Conservation (phyloP, 2,888 invertebrate species). For the Drosophila paucipuncta region DNA sequence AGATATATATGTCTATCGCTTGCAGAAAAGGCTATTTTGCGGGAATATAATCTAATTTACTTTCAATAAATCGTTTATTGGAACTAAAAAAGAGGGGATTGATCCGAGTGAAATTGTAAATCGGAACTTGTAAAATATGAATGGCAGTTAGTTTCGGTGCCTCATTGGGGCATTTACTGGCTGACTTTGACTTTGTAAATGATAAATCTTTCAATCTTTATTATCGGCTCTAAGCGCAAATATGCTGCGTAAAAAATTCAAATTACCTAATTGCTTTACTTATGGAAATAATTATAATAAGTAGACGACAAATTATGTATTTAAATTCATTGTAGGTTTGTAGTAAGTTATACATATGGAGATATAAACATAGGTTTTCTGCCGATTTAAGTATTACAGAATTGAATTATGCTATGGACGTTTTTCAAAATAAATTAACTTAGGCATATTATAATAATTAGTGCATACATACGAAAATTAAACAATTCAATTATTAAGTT, state of each 20-base stretch:
- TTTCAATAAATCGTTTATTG: neutral
- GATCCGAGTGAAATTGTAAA: constrained; percentile 1
- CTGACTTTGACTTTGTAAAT: constrained; percentile 1
- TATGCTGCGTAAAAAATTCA: neutral
- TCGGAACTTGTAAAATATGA: constrained; percentile 14
- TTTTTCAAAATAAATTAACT: constrained; percentile 61
- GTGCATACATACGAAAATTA: neutral
- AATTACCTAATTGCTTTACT: constrained; percentile 3
- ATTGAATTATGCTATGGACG: constrained; percentile 61
- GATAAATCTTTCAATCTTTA: neutral
- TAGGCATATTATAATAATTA: constrained; percentile 43
- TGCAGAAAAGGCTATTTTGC: neutral
- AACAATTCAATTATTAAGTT: neutral
- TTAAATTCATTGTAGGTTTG: neutral
- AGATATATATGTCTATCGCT: neutral
- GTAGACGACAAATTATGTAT: neutral
- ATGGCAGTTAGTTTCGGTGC: constrained; percentile 34
- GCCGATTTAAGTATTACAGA: neutral
- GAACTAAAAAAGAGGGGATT: neutral
- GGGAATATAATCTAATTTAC: neutral
- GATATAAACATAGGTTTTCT: neutral
- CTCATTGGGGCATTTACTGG: constrained; percentile 11
- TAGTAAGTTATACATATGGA: neutral
- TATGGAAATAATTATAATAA: neutral
- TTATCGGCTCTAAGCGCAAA: neutral